Percentiles rank a stretch among this genome's conserved stretches.
phyloP scores from a whole-genome alignment of 2,888 invertebrate genomes.

The Pseudococcus jackbeardsleyi region DNA sequence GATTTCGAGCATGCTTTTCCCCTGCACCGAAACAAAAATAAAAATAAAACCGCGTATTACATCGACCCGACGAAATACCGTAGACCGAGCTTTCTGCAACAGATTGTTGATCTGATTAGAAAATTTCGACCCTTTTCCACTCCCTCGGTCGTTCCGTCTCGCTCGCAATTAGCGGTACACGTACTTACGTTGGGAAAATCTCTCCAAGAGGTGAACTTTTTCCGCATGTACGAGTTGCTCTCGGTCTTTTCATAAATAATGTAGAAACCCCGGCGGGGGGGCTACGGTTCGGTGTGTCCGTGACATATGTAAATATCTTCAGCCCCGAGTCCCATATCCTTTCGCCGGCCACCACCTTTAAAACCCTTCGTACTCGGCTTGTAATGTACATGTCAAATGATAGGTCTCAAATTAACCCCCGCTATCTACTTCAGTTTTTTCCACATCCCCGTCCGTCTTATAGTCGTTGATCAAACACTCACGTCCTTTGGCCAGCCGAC shows the following conservation, averaged over 20 bases:
- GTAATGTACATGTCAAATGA: constrained; percentile 20
- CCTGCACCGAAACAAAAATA: not conserved
- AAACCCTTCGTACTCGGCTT: not conserved
- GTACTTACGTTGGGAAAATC: not conserved
- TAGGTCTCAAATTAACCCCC: constrained; percentile 14
- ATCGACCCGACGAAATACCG: not conserved
- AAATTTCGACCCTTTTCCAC: not conserved
- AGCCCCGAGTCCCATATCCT: not conserved
- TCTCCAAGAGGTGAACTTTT: not conserved
- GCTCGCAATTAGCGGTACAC: not conserved
- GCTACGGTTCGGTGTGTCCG: not conserved
- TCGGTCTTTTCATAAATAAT: not conserved
- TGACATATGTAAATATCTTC: not conserved
- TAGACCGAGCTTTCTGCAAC: not conserved
- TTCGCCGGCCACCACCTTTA: not conserved
- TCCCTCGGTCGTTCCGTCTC: not conserved
- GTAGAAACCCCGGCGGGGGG: not conserved
- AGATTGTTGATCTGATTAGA: constrained; percentile 25
- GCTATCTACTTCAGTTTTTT: not conserved
- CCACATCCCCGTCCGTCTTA: not conserved
- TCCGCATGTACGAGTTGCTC: not conserved
- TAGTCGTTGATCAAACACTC: constrained; percentile 26
- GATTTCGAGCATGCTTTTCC: not conserved
- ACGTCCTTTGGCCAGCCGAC: not conserved
- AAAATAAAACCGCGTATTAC: not conserved